These are phyloP conservation scores for Seriola quinqueradiata DNA, from an alignment of 2,113 vertebrate species.

Conservation along the genomic window DNA sequence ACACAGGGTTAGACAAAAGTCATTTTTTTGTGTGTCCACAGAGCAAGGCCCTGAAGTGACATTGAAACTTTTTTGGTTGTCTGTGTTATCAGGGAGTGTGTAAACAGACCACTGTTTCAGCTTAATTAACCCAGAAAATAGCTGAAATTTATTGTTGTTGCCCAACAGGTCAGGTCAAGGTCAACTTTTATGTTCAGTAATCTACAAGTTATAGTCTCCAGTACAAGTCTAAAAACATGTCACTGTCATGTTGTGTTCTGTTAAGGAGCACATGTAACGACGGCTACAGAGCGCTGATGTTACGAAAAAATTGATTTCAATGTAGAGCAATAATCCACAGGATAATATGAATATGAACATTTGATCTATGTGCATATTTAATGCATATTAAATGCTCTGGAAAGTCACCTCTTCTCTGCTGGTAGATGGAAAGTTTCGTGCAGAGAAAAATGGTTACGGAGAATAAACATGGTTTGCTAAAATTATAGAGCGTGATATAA, in stretches of 20 bases:
- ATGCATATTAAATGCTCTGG: too few relatives aligned
- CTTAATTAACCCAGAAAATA: conserved; percentile 23
- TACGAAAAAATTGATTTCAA: background rate
- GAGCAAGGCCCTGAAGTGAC: background rate
- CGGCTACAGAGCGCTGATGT: background rate
- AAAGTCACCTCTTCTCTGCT: too few relatives aligned
- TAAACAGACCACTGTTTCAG: conserved; percentile 52
- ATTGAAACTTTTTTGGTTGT: conserved; percentile 4
- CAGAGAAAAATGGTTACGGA: too few relatives aligned
- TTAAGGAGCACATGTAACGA: background rate
- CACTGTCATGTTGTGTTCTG: background rate
- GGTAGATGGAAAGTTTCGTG: too few relatives aligned
- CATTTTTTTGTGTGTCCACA: background rate
- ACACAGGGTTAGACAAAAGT: conserved; percentile 20
- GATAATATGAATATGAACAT: background rate
- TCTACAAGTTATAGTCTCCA: background rate
- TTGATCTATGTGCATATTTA: too few relatives aligned
- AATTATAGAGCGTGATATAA: too few relatives aligned
- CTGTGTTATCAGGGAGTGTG: conserved; percentile 33
- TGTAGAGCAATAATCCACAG: background rate
- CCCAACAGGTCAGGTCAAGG: conserved; percentile 36
- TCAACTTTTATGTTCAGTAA: conserved; percentile 14
- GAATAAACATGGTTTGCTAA: too few relatives aligned
- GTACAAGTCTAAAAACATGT: background rate
- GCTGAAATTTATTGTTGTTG: conserved; percentile 27